Evolutionary conservation across 2,113 vertebrate species (phyloP).

Genomic region (Ursus arctos): DNA sequence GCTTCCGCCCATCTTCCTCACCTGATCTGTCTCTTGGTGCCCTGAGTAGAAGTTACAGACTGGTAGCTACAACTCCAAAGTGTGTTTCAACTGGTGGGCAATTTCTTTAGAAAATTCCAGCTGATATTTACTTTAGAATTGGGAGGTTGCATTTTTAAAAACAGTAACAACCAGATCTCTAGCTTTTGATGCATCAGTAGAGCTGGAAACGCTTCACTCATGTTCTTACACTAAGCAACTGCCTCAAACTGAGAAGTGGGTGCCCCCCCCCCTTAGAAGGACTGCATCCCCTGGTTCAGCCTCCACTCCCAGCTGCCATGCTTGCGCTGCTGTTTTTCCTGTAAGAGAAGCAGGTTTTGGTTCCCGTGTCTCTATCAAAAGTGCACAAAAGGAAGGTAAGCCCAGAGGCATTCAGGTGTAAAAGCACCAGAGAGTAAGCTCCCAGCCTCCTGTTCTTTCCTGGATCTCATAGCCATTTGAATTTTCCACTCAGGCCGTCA

Average conservation of each 20-base stretch:
- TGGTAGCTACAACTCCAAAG: background rate
- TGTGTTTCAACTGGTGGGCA: background rate
- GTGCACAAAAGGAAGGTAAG: background rate
- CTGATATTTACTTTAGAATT: background rate
- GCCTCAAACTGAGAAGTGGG: background rate
- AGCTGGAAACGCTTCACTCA: background rate
- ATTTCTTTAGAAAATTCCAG: background rate
- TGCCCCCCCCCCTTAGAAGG: background rate
- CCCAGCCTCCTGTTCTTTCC: background rate
- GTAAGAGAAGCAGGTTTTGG: background rate
- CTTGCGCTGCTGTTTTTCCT: background rate
- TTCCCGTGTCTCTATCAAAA: background rate
- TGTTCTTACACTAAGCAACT: background rate
- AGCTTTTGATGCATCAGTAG: background rate
- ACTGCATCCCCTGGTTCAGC: background rate
- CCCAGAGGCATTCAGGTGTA: background rate
- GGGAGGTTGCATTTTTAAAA: background rate
- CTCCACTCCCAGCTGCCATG: background rate
- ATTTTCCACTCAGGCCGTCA: background rate
- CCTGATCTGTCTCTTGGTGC: background rate
- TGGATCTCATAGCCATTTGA: background rate
- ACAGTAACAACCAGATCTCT: background rate
- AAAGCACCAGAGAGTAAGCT: background rate
- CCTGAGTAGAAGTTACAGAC: background rate
- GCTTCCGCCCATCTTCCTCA: background rate